These are phyloP conservation scores for Xyrichtys novacula DNA, from an alignment of 2,797 vertebrate species.

Conservation along the genomic window DNA sequence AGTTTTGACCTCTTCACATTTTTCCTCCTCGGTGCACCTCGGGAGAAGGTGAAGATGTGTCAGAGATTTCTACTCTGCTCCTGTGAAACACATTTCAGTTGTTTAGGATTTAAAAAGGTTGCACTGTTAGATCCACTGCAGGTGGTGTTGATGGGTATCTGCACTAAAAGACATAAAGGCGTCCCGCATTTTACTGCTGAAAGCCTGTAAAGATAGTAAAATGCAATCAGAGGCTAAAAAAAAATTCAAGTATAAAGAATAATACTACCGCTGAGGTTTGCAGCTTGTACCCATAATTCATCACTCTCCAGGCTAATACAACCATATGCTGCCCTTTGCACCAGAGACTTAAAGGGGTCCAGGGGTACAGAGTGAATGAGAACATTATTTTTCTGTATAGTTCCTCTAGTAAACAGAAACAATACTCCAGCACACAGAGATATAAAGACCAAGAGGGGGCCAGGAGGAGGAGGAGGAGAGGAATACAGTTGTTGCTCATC, in stretches of 20 bases:
- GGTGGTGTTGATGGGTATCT: background rate
- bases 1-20: background rate
- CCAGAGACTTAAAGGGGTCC: slow-evolving; percentile 33
- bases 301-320: slow-evolving; percentile 18
- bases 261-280: slow-evolving; percentile 8
- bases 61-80: background rate
- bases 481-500: slow-evolving; percentile 42
- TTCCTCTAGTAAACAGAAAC: slow-evolving; percentile 37
- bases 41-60: background rate
- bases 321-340: slow-evolving; percentile 44
- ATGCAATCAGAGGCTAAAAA: background rate
- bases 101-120: slow-evolving; percentile 16
- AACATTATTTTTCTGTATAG: slow-evolving; percentile 41
- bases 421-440: slow-evolving; percentile 14
- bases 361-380: slow-evolving; percentile 3
- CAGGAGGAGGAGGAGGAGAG: slow-evolving; percentile 20
- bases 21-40: background rate
- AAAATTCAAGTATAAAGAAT: background rate
- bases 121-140: background rate
- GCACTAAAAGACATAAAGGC: background rate
- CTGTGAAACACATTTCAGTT: background rate
- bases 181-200: background rate
- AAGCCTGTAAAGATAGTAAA: background rate
- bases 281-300: slow-evolving; percentile 57
- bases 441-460: slow-evolving; percentile 22